phyloP scores from a whole-genome alignment of 2,113 vertebrate species.

The Ahaetulla prasina region DNA sequence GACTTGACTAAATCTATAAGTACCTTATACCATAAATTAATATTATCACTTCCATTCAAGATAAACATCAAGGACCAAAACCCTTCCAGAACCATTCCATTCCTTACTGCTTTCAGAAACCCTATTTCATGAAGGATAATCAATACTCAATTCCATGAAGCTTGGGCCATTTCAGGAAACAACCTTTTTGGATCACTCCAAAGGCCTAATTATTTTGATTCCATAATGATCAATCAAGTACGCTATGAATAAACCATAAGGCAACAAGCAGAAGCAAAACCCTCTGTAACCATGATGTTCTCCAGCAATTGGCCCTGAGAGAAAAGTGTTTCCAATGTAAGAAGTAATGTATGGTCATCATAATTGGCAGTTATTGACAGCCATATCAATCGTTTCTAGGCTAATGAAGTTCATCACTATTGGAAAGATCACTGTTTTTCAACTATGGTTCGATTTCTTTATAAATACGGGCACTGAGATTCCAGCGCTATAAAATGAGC shows the following conservation, averaged over 20 bases:
- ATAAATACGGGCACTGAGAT: not conserved
- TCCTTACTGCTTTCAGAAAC: not conserved
- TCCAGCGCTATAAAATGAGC: not conserved
- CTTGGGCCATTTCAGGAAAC: not conserved
- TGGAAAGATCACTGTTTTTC: not conserved
- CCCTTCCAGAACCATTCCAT: not conserved
- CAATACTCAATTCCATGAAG: not conserved
- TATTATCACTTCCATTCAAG: not conserved
- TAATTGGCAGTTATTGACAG: not conserved
- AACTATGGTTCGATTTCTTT: not conserved
- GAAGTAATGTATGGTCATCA: not conserved
- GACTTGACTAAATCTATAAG: not conserved
- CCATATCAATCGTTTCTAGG: not conserved
- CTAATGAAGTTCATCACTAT: not conserved
- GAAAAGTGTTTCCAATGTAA: not conserved
- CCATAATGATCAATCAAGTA: not conserved
- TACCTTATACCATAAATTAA: not conserved
- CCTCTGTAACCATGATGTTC: not conserved
- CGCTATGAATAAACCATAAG: not conserved
- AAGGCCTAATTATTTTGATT: not conserved
- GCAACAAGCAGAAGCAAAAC: not conserved
- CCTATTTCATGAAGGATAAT: not conserved
- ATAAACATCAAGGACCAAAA: not conserved
- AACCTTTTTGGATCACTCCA: not conserved
- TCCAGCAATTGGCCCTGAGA: not conserved